A percentile compares a stretch with the other conserved stretches of the same genome.
Conservation (phyloP, 2,888 invertebrate species). For the Polydrusus cervinus region DNA sequence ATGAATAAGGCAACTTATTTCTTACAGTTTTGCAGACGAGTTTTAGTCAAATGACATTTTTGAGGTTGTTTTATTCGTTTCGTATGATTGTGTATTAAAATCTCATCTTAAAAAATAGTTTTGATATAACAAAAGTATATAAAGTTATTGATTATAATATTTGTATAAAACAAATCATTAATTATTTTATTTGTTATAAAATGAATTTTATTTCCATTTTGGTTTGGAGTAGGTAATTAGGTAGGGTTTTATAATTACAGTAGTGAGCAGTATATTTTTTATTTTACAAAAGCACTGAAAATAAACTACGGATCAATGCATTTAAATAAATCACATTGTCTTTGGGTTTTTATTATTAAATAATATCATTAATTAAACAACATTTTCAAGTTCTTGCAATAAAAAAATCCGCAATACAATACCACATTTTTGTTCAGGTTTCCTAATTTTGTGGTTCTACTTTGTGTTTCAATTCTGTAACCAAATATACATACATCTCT, state of each 20-base stretch:
- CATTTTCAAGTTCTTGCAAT: no score
- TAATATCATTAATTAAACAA: no score
- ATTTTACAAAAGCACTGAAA: neutral
- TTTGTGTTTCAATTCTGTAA: no score
- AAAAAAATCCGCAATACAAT: no score
- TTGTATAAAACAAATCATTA: slow-evolving; percentile 1
- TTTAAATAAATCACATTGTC: no score
- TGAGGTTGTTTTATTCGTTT: neutral
- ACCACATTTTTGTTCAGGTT: no score
- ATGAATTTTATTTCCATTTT: slow-evolving; percentile 62
- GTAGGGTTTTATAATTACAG: slow-evolving; percentile 66
- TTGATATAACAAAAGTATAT: slow-evolving; percentile 11
- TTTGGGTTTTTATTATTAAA: no score
- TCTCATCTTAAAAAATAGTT: neutral
- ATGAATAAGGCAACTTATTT: neutral
- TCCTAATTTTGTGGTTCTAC: no score
- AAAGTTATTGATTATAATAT: neutral
- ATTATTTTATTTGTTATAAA: slow-evolving; percentile 35
- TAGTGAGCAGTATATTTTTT: slow-evolving; percentile 3
- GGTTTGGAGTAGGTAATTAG: slow-evolving; percentile 63
- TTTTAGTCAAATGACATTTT: neutral
- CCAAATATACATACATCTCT: no score
- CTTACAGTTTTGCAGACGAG: neutral
- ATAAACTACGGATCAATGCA: no score
- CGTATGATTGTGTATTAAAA: neutral